phyloP scores from a whole-genome alignment of 2,888 invertebrate species.

The Drosophila rubida region DNA sequence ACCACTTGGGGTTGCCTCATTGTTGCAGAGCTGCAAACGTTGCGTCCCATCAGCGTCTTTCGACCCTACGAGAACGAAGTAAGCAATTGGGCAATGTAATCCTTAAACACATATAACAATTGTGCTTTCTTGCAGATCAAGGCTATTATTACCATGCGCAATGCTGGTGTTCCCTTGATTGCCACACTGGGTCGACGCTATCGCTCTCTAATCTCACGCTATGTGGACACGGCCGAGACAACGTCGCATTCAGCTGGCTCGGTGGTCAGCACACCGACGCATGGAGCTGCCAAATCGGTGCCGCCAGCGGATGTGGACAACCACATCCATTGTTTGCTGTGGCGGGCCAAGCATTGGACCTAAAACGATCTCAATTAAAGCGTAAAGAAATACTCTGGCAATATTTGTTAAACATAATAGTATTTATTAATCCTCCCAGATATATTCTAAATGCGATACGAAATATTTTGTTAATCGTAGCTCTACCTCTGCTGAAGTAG shows the following conservation, averaged over 20 bases:
- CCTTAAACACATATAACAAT: background rate
- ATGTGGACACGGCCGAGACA: conserved; percentile 86
- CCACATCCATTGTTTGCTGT: conserved; percentile 83
- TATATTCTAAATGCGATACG: conserved; percentile 8
- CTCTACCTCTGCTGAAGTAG: conserved; percentile 20
- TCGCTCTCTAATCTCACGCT: conserved; percentile 89
- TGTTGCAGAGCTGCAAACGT: conserved; percentile 91
- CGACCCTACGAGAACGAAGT: conserved; percentile 95
- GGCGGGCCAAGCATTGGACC: conserved; percentile 84
- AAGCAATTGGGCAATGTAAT: conserved; percentile 38
- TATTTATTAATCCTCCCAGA: conserved; percentile 41
- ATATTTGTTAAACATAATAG: conserved; percentile 44
- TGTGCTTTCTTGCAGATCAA: conserved; percentile 85
- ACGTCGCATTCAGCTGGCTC: conserved; percentile 32
- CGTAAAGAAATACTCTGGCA: conserved; percentile 12
- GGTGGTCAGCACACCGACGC: conserved; percentile 67
- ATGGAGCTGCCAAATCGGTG: conserved; percentile 67
- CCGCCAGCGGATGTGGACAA: conserved; percentile 81
- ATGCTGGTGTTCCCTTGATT: conserved; percentile 86
- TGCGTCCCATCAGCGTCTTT: conserved; percentile 96
- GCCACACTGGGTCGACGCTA: conserved; percentile 94
- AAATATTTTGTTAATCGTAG: conserved; percentile 16
- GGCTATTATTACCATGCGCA: conserved; percentile 87
- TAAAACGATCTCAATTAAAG: conserved; percentile 67
- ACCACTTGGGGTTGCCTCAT: conserved; percentile 98